A percentile compares a stretch with the other conserved stretches of the same genome.
Evolutionary conservation across 2,888 invertebrate species (phyloP).

Genomic region (Pachymerium ferrugineum): DNA sequence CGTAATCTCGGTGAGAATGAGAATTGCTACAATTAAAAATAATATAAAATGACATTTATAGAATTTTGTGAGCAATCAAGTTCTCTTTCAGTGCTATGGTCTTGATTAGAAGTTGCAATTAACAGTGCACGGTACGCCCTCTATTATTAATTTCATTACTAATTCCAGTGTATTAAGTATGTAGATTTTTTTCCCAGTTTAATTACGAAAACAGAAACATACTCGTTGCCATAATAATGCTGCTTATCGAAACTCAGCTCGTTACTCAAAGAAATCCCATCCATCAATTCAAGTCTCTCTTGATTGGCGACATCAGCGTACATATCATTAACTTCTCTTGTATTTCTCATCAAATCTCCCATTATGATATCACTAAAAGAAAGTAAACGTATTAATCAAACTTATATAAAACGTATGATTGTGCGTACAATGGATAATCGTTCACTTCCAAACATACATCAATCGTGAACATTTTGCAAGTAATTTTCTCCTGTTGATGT

Average conservation of each 20-base stretch:
- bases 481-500: background rate
- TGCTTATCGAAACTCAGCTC: slow-evolving; percentile 48
- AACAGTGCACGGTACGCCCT: no score
- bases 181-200: slow-evolving; percentile 1
- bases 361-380: slow-evolving; percentile 52
- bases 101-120: background rate
- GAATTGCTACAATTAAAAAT: slow-evolving; percentile 29
- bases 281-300: slow-evolving; percentile 55
- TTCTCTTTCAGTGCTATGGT: background rate
- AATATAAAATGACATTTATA: background rate
- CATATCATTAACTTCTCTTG: slow-evolving; percentile 62
- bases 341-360: slow-evolving; percentile 49
- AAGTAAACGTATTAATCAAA: background rate
- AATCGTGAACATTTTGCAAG: slow-evolving; percentile 41
- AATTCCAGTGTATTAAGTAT: slow-evolving; percentile 6
- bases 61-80: no score
- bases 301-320: slow-evolving; percentile 61
- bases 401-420: background rate
- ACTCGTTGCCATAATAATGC: slow-evolving; percentile 44
- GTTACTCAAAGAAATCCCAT: slow-evolving; percentile 55
- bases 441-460: slow-evolving; percentile 62
- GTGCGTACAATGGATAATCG: slow-evolving; percentile 70
- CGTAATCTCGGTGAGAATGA: slow-evolving; percentile 47
- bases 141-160: background rate
- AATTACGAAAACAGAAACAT: background rate